Evolutionary conservation across 2,797 vertebrate genomes (phyloP).

Genomic region (Chiropotes sagulatus): DNA sequence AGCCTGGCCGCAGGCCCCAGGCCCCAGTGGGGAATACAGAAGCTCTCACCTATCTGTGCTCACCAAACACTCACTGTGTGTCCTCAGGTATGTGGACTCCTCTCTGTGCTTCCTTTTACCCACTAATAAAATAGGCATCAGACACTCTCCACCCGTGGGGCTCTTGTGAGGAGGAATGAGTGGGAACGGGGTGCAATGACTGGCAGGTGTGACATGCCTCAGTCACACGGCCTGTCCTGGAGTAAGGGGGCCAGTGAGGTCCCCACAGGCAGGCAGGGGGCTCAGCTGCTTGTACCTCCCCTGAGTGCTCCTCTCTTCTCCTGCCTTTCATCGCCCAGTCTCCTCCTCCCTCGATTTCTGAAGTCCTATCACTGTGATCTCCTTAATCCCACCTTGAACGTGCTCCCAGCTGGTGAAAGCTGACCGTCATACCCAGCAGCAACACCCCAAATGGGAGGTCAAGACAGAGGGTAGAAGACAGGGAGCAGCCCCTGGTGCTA

Average conservation of each 20-base stretch:
- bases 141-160: background rate
- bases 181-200: no score
- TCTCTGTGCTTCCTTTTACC: background rate
- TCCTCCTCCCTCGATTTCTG: background rate
- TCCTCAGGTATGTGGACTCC: background rate
- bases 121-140: background rate
- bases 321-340: background rate
- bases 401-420: background rate
- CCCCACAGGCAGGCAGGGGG: background rate
- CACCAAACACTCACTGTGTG: no score
- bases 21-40: background rate
- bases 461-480: background rate
- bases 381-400: background rate
- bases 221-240: background rate
- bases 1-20: rapidly evolving
- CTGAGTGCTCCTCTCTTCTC: background rate
- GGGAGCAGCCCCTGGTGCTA: background rate
- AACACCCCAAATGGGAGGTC: background rate
- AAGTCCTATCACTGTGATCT: background rate
- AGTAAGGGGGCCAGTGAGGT: rapidly evolving
- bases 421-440: background rate
- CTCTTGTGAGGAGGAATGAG: background rate
- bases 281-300: background rate
- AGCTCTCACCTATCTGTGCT: background rate
- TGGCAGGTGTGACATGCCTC: background rate